These are phyloP conservation scores for Dicroscelio sp. DNA, from an alignment of 2,888 invertebrate genomes.

Conservation along the genomic window DNA sequence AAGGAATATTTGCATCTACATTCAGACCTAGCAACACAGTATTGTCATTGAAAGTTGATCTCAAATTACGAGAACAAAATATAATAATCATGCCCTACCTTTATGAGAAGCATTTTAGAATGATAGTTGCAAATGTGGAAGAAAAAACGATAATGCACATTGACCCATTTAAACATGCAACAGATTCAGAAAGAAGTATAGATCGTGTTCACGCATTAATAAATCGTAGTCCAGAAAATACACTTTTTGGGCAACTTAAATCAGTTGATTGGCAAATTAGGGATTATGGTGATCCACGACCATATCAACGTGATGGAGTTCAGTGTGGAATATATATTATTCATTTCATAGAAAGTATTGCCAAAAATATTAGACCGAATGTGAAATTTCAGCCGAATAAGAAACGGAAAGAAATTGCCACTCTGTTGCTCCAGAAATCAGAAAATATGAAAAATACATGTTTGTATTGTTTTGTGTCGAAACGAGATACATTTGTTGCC, in stretches of 20 bases:
- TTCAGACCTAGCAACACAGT: too few relatives aligned
- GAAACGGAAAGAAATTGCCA: not conserved
- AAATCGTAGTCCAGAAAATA: not conserved
- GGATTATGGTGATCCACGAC: not conserved
- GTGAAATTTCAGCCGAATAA: not conserved
- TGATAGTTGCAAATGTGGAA: too few relatives aligned
- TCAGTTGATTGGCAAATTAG: not conserved
- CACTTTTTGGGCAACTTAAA: not conserved
- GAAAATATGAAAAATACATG: conserved; percentile 14
- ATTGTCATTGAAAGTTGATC: too few relatives aligned
- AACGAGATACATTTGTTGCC: not conserved
- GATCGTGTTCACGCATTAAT: not conserved
- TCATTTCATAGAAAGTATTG: conserved; percentile 12
- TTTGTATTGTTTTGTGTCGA: not conserved
- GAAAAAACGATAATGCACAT: too few relatives aligned
- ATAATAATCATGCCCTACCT: too few relatives aligned
- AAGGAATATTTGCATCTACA: too few relatives aligned
- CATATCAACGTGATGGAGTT: not conserved
- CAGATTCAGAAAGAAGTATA: conserved; percentile 22
- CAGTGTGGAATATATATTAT: conserved; percentile 8
- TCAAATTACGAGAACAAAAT: not conserved
- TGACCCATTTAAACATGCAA: conserved; percentile 39
- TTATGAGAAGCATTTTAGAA: too few relatives aligned
- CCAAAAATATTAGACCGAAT: not conserved
- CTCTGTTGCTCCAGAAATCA: not conserved